Percentiles rank a stretch among this genome's conserved stretches.
Conservation (phyloP, 2,888 invertebrate species). For the Agonopterix heracliana region DNA sequence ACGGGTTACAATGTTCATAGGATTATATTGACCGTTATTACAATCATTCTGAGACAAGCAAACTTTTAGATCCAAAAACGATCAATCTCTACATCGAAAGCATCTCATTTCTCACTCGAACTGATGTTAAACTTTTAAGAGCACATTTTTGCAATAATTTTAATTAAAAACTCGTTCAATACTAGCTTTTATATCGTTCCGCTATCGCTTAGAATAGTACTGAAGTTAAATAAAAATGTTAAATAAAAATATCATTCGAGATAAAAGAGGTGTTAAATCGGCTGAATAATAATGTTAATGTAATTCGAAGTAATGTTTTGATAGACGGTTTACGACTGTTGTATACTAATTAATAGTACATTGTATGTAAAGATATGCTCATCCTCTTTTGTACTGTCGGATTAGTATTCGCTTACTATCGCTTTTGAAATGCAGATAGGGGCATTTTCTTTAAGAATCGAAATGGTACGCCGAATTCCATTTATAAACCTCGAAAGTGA, state of each 20-base stretch:
- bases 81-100: slow-evolving; percentile 8
- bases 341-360: slow-evolving; percentile 14
- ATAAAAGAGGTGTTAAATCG: slow-evolving; percentile 28
- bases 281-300: slow-evolving; percentile 30
- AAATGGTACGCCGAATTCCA: too few relatives aligned
- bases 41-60: too few relatives aligned
- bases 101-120: slow-evolving; percentile 19
- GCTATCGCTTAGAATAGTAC: slow-evolving; percentile 49
- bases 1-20: too few relatives aligned
- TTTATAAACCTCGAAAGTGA: too few relatives aligned
- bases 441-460: too few relatives aligned
- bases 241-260: slow-evolving; percentile 29
- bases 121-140: slow-evolving; percentile 23
- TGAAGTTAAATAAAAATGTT: slow-evolving; percentile 27
- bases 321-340: slow-evolving; percentile 28
- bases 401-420: too few relatives aligned
- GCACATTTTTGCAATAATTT: slow-evolving; percentile 44
- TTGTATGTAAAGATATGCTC: background rate
- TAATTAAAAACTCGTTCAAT: slow-evolving; percentile 31
- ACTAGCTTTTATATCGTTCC: slow-evolving; percentile 61
- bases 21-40: too few relatives aligned
- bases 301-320: slow-evolving; percentile 16
- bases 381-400: slow-evolving; percentile 1
- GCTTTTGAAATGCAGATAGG: too few relatives aligned
- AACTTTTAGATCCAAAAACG: too few relatives aligned